These are phyloP conservation scores for Notarius quadriscutis DNA, from an alignment of 2,113 vertebrate genomes.

Conservation along the genomic window DNA sequence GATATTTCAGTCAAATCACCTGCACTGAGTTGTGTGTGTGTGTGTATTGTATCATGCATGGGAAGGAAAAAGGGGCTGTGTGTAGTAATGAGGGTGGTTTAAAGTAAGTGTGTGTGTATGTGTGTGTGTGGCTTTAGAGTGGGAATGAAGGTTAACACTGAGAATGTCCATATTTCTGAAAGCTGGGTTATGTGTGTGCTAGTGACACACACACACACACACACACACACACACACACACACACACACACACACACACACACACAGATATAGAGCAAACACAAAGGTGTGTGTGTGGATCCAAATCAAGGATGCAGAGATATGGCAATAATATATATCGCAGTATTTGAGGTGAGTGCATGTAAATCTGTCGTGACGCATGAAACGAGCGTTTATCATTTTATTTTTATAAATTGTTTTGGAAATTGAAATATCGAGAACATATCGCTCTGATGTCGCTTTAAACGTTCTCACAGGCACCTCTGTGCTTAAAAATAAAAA, in stretches of 20 bases:
- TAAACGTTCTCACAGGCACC: no score
- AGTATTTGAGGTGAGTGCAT: background rate
- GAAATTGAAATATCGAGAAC: background rate
- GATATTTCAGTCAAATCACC: background rate
- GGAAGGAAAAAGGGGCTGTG: background rate
- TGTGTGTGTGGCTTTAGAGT: background rate
- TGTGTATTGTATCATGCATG: background rate
- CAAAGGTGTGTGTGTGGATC: background rate
- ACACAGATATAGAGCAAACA: background rate
- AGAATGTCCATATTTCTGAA: background rate
- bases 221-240: background rate
- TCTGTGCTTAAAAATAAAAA: background rate
- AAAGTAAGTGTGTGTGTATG: conserved; percentile 38
- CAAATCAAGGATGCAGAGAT: background rate
- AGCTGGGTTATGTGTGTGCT: background rate
- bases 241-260: conserved; percentile 18
- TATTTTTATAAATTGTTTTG: no score
- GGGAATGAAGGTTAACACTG: no score
- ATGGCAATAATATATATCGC: background rate
- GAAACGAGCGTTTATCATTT: background rate
- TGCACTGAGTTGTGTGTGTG: background rate
- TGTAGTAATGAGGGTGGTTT: background rate
- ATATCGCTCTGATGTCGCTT: background rate
- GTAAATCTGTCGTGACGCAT: background rate
- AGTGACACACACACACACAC: background rate